Evolutionary conservation across 2,888 invertebrate genomes (phyloP).

Genomic region (Morinoia aosen): DNA sequence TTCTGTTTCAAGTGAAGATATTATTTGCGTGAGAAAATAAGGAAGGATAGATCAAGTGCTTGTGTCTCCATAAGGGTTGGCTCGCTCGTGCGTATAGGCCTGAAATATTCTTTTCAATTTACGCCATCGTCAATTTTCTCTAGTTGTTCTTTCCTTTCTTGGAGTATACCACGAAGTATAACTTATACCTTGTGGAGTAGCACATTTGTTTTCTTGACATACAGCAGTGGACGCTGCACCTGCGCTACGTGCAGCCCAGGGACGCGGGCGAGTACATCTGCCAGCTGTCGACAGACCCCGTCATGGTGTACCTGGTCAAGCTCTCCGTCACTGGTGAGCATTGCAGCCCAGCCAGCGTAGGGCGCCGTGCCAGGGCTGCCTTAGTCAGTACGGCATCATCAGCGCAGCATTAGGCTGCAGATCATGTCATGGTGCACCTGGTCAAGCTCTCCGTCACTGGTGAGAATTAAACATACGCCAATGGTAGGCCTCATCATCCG

Average conservation of each 20-base stretch:
- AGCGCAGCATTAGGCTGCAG: neutral
- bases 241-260: conserved; percentile 62
- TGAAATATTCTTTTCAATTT: neutral
- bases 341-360: conserved; percentile 49
- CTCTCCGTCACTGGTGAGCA: conserved; percentile 64
- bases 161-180: too few relatives aligned
- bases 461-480: neutral
- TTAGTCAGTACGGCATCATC: neutral
- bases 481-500: too few relatives aligned
- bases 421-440: neutral
- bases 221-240: conserved; percentile 65
- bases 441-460: conserved; percentile 56
- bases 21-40: too few relatives aligned
- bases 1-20: too few relatives aligned
- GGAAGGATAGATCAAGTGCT: neutral
- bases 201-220: neutral
- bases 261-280: conserved; percentile 64
- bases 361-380: neutral
- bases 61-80: neutral
- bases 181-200: neutral
- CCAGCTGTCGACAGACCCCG: conserved; percentile 64
- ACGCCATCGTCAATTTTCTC: neutral
- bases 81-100: too few relatives aligned
- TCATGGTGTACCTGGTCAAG: conserved; percentile 62
- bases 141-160: neutral